A percentile compares a stretch with the other conserved stretches of the same genome.
These are phyloP conservation scores for Sebastes diploproa DNA, from an alignment of 2,797 vertebrate genomes.

Conservation along the genomic window DNA sequence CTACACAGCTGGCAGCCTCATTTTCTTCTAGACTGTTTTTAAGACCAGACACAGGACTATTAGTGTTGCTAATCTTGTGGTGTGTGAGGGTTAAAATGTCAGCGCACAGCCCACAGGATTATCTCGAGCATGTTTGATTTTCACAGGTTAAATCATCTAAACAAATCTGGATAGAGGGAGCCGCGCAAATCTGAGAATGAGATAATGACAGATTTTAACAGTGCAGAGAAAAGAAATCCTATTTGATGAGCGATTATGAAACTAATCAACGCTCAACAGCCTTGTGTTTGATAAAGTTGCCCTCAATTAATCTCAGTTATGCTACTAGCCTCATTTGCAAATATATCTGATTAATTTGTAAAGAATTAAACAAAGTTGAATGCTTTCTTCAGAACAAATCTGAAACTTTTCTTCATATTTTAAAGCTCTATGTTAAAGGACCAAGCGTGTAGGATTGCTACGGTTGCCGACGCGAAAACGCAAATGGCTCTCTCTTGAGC, in stretches of 20 bases:
- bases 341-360: background rate
- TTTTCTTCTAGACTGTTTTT: background rate
- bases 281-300: background rate
- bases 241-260: conserved; percentile 22
- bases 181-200: conserved; percentile 19
- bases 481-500: no score
- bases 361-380: background rate
- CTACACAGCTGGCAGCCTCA: background rate
- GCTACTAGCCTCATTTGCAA: conserved; percentile 3
- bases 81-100: conserved; percentile 9
- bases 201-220: conserved; percentile 1
- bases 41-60: conserved; percentile 13
- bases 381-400: background rate
- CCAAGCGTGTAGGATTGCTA: background rate
- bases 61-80: conserved; percentile 13
- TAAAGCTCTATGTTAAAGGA: background rate
- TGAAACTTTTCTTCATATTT: background rate
- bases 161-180: conserved; percentile 24
- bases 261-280: conserved; percentile 30
- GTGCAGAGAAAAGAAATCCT: background rate
- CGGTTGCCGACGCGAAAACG: no score
- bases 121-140: conserved; percentile 3
- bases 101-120: background rate
- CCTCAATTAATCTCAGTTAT: conserved; percentile 14
- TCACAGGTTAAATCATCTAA: conserved; percentile 28